Evolutionary conservation across 2,888 invertebrate genomes (phyloP), one percentile per base, ranked within the genome.

Genomic region (Xanthia icteritia): DNA sequence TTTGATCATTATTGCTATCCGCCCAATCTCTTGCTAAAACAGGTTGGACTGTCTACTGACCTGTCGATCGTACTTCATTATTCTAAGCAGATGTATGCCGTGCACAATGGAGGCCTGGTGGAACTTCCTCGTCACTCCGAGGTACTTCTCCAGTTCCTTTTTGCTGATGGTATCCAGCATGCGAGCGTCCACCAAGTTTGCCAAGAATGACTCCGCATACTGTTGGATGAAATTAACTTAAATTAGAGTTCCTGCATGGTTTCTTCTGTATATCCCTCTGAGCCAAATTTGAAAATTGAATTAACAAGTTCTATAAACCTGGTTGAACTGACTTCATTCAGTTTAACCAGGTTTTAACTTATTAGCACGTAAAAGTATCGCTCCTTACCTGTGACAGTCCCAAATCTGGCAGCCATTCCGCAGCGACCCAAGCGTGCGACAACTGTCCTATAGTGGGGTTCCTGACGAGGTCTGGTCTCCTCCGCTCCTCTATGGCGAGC

Each of bases 21-120:
- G 0, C 13, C 0, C n/a, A 3, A n/a, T n/a, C 0, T 79, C 0
- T 45, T 11, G 17, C 4, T 1, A 56, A 48, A 65, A 27, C 42
- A 2, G 9, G 1, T 42, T 61, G 23, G 4, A 39, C 1, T 60
- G 20, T 1, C 15, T 15, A 90, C 94, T 95, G 92, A 98, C 98
- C 97, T 99, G 98, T 92, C 99, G 97, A 94, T 99, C 99, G 92
- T 99, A 99, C 91, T 99, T 98, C 96, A 99, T 98, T 96, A 99
- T 98, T 86, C 99, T 97, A 87, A 99, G 97, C 88, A 99, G 97
- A 96, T 99, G 99, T 86, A 99, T 98, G 79, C 99, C 99, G 92
- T 99, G 99, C 72, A 99, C 98, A 88, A 99, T 98, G 89, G 99
- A 99, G 17, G 99, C 98, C 95, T 99, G 99, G 96, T 99, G 99